phyloP scores from a whole-genome alignment of 2,113 vertebrate species.

The Entelurus aequoreus region DNA sequence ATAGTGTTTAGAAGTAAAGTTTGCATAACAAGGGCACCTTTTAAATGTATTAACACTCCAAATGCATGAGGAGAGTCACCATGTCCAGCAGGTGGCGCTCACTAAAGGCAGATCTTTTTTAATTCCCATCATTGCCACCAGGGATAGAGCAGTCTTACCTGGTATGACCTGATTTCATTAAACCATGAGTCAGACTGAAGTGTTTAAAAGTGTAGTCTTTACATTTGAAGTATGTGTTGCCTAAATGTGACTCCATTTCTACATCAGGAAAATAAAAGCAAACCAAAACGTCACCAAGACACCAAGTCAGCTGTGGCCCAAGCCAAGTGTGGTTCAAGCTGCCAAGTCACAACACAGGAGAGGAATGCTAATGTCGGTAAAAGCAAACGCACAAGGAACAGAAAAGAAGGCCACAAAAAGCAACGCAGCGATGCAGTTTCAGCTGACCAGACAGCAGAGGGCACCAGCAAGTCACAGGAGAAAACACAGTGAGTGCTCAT shows the following conservation, averaged over 20 bases:
- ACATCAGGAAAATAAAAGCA: conserved; percentile 50
- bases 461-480: conserved; percentile 39
- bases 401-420: conserved; percentile 23
- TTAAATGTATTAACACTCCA: no score
- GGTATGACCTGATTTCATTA: no score
- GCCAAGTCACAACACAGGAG: conserved; percentile 44
- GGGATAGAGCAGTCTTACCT: no score
- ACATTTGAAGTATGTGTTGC: neutral
- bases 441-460: conserved; percentile 44
- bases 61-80: no score
- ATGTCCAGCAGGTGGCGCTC: no score
- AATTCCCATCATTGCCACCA: no score
- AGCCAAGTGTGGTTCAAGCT: conserved; percentile 16
- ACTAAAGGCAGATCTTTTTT: no score
- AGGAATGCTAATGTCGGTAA: conserved; percentile 7
- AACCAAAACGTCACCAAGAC: conserved; percentile 24
- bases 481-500: conserved; percentile 23
- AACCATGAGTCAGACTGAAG: neutral
- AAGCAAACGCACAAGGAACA: conserved; percentile 11
- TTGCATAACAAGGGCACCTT: no score
- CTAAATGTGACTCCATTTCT: conserved; percentile 5
- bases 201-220: neutral
- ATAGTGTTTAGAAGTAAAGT: no score
- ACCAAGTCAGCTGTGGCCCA: conserved; percentile 23
- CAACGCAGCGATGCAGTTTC: conserved; percentile 6